Conservation (phyloP, 2,797 vertebrate species). For the Phyllotis vaccarum region DNA sequence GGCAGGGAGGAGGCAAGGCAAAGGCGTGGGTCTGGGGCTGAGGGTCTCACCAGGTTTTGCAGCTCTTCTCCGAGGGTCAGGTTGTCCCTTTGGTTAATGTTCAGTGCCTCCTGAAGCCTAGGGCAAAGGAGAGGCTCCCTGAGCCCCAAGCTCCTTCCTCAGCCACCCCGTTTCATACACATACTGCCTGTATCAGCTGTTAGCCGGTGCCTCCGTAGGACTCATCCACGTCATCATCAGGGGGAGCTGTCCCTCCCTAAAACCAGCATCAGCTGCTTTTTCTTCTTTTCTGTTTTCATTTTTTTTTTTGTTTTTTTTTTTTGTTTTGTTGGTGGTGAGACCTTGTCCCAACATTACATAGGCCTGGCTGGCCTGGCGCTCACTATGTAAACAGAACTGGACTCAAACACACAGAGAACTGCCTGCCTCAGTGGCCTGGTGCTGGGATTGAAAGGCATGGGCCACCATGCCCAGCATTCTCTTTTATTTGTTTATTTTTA, state of each 20-base stretch:
- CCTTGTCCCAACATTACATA: not conserved
- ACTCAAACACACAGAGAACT: not conserved
- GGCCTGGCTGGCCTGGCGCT: not conserved
- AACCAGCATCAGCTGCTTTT: not conserved
- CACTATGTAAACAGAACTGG: not conserved
- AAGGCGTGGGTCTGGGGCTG: not conserved
- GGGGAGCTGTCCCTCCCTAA: not conserved
- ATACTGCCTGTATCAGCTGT: not conserved
- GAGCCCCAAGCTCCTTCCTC: not conserved
- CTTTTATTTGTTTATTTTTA: not conserved
- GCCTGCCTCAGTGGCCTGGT: not conserved
- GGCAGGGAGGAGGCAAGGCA: not conserved
- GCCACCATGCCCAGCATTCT: not conserved
- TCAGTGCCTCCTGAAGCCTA: slow-evolving; percentile 77
- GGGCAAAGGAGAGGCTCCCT: not conserved
- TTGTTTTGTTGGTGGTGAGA: not conserved
- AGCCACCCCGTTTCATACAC: not conserved
- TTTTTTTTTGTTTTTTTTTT: rapidly evolving
- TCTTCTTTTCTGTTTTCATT: not conserved
- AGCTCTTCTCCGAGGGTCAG: slow-evolving; percentile 75
- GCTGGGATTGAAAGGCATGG: not conserved
- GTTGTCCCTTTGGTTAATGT: slow-evolving; percentile 49
- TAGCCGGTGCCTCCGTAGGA: not conserved
- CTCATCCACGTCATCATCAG: too few species aligned
- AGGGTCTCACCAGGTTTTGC: slow-evolving; percentile 75